A percentile compares a stretch with the other conserved stretches of the same genome.
Conservation (phyloP, 1,140 invertebrate species). For the Neotoxoptera formosana region DNA sequence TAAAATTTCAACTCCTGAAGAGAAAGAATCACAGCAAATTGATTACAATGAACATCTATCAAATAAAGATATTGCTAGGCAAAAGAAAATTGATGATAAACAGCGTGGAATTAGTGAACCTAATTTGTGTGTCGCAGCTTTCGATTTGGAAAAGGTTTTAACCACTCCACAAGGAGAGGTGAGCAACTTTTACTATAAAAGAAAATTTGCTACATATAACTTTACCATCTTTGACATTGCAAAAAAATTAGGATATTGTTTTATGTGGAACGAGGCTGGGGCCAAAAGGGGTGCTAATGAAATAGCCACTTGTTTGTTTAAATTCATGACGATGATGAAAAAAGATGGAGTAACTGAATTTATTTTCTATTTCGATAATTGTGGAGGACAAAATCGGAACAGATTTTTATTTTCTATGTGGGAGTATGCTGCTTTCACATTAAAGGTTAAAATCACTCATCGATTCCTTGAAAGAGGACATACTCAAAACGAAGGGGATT, state of each 20-base stretch:
- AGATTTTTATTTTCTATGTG: conserved; percentile 43
- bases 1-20: too few relatives aligned
- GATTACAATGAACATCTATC: too few relatives aligned
- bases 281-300: not conserved
- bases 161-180: not conserved
- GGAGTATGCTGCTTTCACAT: not conserved
- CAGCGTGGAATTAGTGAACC: too few relatives aligned
- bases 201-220: too few relatives aligned
- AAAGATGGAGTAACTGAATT: conserved; percentile 55
- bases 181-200: conserved; percentile 1
- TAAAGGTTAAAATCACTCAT: not conserved
- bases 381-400: conserved; percentile 51
- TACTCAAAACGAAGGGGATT: not conserved
- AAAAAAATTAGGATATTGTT: not conserved
- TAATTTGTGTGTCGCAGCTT: too few relatives aligned
- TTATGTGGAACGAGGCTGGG: not conserved
- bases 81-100: too few relatives aligned
- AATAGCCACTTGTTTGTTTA: too few relatives aligned
- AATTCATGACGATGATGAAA: conserved; percentile 32
- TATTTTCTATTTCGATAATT: conserved; percentile 45
- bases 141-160: too few relatives aligned
- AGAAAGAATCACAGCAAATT: too few relatives aligned
- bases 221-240: not conserved
- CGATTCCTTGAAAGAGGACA: not conserved
- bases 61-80: too few relatives aligned